A percentile compares a stretch with the other conserved stretches of the same genome.
Evolutionary conservation across 2,888 invertebrate genomes (phyloP).

Genomic region (Dolichopus griseipennis): DNA sequence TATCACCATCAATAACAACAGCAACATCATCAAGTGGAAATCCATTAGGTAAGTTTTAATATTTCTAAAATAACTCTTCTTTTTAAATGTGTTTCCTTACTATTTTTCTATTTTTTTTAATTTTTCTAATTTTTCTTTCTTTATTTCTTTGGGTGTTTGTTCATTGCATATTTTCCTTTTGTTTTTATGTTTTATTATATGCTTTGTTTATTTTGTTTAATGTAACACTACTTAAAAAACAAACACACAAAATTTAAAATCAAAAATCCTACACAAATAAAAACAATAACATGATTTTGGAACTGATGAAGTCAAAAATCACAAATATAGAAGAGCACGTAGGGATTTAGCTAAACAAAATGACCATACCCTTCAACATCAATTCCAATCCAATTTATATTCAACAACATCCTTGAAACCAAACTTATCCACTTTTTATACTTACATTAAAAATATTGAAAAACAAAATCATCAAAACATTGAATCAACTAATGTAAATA

Average conservation of each 20-base stretch:
- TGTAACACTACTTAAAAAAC: background rate
- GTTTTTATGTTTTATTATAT: background rate
- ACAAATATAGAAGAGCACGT: background rate
- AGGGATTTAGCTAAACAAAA: background rate
- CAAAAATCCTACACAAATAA: too few relatives aligned
- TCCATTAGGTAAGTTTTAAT: background rate
- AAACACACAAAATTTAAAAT: background rate
- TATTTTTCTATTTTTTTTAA: background rate
- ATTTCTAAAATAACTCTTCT: background rate
- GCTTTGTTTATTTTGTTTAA: background rate
- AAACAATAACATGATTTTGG: background rate
- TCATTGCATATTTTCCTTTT: background rate
- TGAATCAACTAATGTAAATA: slow-evolving; percentile 2
- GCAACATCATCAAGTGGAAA: slow-evolving; percentile 2
- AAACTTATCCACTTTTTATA: background rate
- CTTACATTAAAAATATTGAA: background rate
- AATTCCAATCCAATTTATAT: background rate
- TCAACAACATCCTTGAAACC: background rate
- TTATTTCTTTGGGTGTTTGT: background rate
- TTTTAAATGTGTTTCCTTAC: background rate
- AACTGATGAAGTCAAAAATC: background rate
- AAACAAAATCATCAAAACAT: background rate
- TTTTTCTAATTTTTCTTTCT: background rate
- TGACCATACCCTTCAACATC: background rate
- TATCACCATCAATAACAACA: slow-evolving; percentile 45